Evolutionary conservation across 1,140 invertebrate species (phyloP).

Genomic region (Penaeus japonicus): DNA sequence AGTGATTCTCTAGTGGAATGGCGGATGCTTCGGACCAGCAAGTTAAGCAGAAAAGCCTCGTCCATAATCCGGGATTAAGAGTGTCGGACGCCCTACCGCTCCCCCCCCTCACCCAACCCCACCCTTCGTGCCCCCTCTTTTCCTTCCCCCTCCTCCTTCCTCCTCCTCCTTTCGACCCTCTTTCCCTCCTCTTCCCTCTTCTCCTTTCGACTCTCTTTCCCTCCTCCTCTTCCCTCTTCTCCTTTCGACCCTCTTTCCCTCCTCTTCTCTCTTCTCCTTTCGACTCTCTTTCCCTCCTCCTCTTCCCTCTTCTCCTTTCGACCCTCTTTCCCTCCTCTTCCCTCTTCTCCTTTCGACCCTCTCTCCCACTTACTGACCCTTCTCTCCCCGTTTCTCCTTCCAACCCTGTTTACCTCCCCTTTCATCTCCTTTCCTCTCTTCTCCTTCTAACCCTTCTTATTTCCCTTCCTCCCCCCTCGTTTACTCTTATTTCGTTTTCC

Average conservation of each 20-base stretch:
- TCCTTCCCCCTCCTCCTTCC: background rate
- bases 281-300: too few species aligned
- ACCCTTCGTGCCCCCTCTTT: background rate
- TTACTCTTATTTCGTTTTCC: too few species aligned
- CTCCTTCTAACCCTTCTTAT: too few species aligned
- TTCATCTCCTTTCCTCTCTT: too few species aligned
- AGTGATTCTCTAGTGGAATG: background rate
- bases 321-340: too few species aligned
- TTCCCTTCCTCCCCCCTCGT: too few species aligned
- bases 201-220: background rate
- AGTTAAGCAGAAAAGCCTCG: slow-evolving; percentile 35
- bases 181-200: background rate
- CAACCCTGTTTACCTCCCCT: too few species aligned
- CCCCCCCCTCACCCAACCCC: background rate
- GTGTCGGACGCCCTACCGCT: background rate
- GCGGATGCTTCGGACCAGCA: background rate
- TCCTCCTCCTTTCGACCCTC: background rate
- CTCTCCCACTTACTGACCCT: too few species aligned
- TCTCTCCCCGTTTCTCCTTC: too few species aligned
- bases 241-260: background rate
- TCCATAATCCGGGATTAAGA: slow-evolving; percentile 24
- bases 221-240: too few species aligned
- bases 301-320: too few species aligned
- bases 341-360: too few species aligned
- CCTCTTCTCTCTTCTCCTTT: background rate